These are phyloP conservation scores for Epinephelus awoara DNA, from an alignment of 2,797 vertebrate genomes.

Conservation along the genomic window DNA sequence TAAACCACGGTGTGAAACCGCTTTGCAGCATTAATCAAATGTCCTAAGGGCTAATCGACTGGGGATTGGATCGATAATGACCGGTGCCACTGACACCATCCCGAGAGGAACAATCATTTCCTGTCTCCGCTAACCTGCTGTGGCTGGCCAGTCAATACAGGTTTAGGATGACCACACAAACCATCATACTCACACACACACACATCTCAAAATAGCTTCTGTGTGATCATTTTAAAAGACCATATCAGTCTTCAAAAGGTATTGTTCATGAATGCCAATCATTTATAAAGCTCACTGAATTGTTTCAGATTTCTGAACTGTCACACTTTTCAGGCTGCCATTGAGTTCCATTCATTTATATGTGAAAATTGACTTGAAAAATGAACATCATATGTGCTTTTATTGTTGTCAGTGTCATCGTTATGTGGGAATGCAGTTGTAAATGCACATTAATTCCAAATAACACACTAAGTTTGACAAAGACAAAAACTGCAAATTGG, in stretches of 20 bases:
- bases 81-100: conserved; percentile 59
- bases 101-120: conserved; percentile 71
- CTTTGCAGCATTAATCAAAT: conserved; percentile 72
- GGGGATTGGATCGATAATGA: conserved; percentile 67
- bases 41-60: conserved; percentile 66
- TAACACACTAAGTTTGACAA: conserved; percentile 6
- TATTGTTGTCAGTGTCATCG: background rate
- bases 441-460: conserved; percentile 14
- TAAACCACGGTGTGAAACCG: conserved; percentile 29
- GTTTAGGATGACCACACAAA: conserved; percentile 63
- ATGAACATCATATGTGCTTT: conserved; percentile 43
- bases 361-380: conserved; percentile 8
- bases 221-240: conserved; percentile 21
- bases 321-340: conserved; percentile 5
- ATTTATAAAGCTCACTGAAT: conserved; percentile 12
- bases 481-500: background rate
- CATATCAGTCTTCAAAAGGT: background rate
- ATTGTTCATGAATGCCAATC: background rate
- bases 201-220: conserved; percentile 27
- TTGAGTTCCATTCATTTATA: conserved; percentile 21
- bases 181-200: background rate
- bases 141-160: conserved; percentile 68
- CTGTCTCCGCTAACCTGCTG: conserved; percentile 70
- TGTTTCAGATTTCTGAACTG: conserved; percentile 11
- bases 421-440: background rate